A percentile compares a stretch with the other conserved stretches of the same genome.
Conservation (phyloP, 2,888 invertebrate species). For the Papilio gigon region DNA sequence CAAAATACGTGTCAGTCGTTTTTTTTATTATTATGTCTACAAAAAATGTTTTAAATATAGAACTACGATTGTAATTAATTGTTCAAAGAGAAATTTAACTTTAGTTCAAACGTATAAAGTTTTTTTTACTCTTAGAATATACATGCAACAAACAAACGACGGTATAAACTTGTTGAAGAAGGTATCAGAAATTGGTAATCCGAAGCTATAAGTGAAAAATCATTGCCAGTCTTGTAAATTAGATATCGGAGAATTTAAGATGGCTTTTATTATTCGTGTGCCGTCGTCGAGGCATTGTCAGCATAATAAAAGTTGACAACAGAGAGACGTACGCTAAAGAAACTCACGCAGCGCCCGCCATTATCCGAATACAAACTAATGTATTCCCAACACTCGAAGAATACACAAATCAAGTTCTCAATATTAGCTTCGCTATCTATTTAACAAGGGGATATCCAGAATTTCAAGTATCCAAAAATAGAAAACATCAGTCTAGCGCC, state of each 20-base stretch:
- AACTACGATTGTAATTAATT: background rate
- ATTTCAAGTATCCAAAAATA: no score
- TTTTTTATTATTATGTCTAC: background rate
- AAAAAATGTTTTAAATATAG: background rate
- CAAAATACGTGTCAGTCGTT: background rate
- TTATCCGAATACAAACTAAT: conserved; percentile 64
- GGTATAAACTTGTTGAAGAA: background rate
- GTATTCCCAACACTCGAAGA: conserved; percentile 45
- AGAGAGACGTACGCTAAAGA: conserved; percentile 69
- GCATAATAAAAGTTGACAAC: conserved; percentile 76
- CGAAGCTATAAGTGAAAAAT: conserved; percentile 41
- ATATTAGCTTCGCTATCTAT: no score
- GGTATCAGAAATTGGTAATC: background rate
- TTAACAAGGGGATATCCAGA: no score
- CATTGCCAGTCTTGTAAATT: conserved; percentile 57
- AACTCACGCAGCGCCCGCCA: conserved; percentile 65
- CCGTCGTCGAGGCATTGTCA: conserved; percentile 64
- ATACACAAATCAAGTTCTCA: conserved; percentile 20
- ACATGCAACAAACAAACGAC: background rate
- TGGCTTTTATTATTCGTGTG: conserved; percentile 67
- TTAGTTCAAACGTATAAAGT: background rate
- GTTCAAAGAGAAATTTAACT: background rate
- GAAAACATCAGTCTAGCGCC: no score
- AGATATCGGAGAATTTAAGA: conserved; percentile 57
- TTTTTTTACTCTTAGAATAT: background rate